Base-by-base conservation (phyloP, 2,888 invertebrate genomes). In the Dinocampus coccinellae region DNA sequence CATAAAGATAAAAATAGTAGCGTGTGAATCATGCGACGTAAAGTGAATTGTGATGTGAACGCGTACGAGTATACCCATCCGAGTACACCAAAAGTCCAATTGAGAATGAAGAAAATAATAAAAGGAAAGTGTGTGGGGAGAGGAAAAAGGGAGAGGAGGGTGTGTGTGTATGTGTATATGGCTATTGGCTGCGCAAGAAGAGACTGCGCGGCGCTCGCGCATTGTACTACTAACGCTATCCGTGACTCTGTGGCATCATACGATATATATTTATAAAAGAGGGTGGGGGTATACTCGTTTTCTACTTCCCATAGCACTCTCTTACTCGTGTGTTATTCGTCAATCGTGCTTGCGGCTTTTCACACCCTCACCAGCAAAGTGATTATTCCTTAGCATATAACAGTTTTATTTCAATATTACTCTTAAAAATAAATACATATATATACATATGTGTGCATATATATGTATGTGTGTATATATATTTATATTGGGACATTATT, bases 131-230 rank as follows among this genome's bases (percentile, higher is more conserved):
- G 16, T 4, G 52, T 47, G 16, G 42, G 33, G 60, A 42, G 65
- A 42, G 34, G 63, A 39, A 61, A 64, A 29, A 64, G 55, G 58
- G 55, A 64, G 36, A 39, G 20, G 20, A 36, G 34, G 55, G 62
- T 29, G 42, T 53, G n/a, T n/a, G n/a, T 71, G 34, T 55, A 70
- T 53, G 64, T 69, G 55, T 53, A 60, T 70, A 67, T 62, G 20
- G 29, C 61, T 10, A 33, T 53, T 47, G 33, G 58, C 55, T 72
- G 73, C 72, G 74, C 70, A 72, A 78, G 78, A 78, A 75, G 84
- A 84, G 84, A 77, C 84, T 85, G 85, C 76, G 76, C 79, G 83
- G 82, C 85, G 85, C 85, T 84, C 84, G 85, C 85, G 85, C 85
- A 85, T 82, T 84, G 82, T 84, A 86, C 85, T 85, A 79, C 82